Evolutionary conservation across 2,113 vertebrate genomes (phyloP).

Genomic region (Vulpes vulpes): DNA sequence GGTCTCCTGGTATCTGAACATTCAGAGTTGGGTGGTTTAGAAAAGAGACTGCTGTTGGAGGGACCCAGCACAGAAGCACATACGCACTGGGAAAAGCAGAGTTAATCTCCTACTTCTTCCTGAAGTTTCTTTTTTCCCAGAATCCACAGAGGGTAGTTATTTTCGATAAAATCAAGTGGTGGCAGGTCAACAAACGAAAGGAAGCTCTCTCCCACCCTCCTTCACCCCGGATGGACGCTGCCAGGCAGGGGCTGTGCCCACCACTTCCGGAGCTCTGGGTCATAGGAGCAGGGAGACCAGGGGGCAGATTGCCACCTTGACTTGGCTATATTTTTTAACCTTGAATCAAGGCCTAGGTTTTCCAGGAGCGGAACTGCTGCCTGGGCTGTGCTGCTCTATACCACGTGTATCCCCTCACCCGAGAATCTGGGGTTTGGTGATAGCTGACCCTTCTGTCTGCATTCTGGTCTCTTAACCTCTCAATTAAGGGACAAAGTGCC

Average conservation of each 20-base stretch:
- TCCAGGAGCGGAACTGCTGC: not conserved
- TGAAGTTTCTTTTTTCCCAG: slow-evolving; percentile 69
- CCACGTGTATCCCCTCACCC: not conserved
- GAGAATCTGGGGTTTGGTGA: not conserved
- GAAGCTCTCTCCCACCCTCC: not conserved
- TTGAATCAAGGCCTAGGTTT: not conserved
- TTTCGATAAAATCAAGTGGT: slow-evolving; percentile 52
- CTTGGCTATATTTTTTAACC: not conserved
- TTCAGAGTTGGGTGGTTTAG: not conserved
- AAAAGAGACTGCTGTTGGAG: not conserved
- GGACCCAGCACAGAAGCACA: not conserved
- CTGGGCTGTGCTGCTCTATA: not conserved
- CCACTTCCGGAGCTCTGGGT: not conserved
- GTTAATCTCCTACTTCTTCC: slow-evolving; percentile 63
- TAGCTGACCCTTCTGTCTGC: not conserved
- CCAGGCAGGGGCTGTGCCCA: not conserved
- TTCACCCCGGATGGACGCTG: not conserved
- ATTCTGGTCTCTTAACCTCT: slow-evolving; percentile 8
- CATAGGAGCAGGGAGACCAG: not conserved
- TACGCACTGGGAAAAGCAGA: not conserved
- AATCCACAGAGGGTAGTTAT: slow-evolving; percentile 55
- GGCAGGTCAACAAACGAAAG: slow-evolving; percentile 52
- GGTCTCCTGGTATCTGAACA: not conserved
- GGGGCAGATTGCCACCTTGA: not conserved
- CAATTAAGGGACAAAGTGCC: not conserved